Conservation (phyloP, 1,140 invertebrate species). For the Drosophila kepulauana region DNA sequence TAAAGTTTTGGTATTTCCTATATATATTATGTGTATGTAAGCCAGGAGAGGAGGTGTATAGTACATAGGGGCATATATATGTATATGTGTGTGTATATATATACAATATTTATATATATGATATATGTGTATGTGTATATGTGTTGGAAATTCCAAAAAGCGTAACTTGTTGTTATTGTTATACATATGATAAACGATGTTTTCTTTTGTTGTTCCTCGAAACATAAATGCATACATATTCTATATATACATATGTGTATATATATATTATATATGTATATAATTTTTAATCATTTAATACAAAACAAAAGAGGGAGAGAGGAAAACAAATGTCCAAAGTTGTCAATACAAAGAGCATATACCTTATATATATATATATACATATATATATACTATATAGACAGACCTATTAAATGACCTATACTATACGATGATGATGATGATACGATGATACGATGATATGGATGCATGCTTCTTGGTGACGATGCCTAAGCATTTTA, state of each 20-base stretch:
- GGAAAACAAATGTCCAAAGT: constrained; percentile 72
- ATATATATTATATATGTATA: constrained; percentile 34
- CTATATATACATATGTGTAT: constrained; percentile 32
- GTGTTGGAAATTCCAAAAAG: constrained; percentile 26
- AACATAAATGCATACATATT: constrained; percentile 41
- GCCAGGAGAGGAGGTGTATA: constrained; percentile 13
- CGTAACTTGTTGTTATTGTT: constrained; percentile 40
- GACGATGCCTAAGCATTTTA: constrained; percentile 54
- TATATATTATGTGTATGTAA: constrained; percentile 30
- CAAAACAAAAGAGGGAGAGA: constrained; percentile 2
- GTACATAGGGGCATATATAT: constrained; percentile 46
- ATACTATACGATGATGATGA: constrained; percentile 27
- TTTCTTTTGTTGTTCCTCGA: constrained; percentile 7
- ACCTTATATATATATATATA: constrained; percentile 47
- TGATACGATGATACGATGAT: not conserved
- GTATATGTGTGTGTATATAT: constrained; percentile 16
- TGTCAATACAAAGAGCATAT: constrained; percentile 65
- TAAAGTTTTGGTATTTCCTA: constrained; percentile 40
- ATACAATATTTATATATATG: constrained; percentile 28
- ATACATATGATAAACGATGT: constrained; percentile 14
- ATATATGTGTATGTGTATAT: constrained; percentile 28
- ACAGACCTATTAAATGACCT: constrained; percentile 26
- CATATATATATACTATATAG: constrained; percentile 51
- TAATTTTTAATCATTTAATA: constrained; percentile 24
- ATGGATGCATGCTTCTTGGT: constrained; percentile 21